Evolutionary conservation across 2,888 invertebrate genomes (phyloP), one percentile per base, ranked within the genome.

Genomic region (Flexamia atlantica): DNA sequence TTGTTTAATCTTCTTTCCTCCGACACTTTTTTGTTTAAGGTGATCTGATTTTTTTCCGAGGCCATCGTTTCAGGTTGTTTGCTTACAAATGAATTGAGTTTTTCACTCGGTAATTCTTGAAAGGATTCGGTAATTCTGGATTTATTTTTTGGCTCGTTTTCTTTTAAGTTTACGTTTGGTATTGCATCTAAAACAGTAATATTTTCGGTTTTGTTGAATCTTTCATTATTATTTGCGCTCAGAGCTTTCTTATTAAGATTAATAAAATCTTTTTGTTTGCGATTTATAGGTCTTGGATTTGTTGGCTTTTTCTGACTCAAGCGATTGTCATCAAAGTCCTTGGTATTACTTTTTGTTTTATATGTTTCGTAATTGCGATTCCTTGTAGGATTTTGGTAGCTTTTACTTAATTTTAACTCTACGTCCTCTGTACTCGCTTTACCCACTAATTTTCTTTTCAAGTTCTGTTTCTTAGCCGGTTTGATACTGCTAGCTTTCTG

Each of bases 361-460:
- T 72, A 5, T 10, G 10, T 36, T 36, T 72, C 42, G 25, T 72
- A 72, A 40, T 36, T 72, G 20, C 40, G 25, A 72, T 42, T 72
- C 40, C 23, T 32, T 20, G 20, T 42, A 25, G 42, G 42, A 2
- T 3, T 40, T 42, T 74, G 72, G 30, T 12, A 42, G 36, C 42
- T 72, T 72, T 72, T 72, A 72, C 40, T 76, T 25, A 46, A 17
- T 76, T 76, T 76, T 28, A 76, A 28, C 32, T 50, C 50, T 28
- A 25, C 28, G 14, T 76, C 40, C 7, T 76, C 76, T 28, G 1
- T 50, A 23, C 72, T 72, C 7, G 23, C 2, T n/a, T 76, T 46
- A 46, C 1, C 30, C 9, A n/a, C 76, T 10, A 40, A 23, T 76
- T 76, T 76, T 25, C 76, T 76, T 28, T 76, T 76, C 40, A 76